phyloP scores from a whole-genome alignment of 2,888 invertebrate species.

The Apotomis betuletana region DNA sequence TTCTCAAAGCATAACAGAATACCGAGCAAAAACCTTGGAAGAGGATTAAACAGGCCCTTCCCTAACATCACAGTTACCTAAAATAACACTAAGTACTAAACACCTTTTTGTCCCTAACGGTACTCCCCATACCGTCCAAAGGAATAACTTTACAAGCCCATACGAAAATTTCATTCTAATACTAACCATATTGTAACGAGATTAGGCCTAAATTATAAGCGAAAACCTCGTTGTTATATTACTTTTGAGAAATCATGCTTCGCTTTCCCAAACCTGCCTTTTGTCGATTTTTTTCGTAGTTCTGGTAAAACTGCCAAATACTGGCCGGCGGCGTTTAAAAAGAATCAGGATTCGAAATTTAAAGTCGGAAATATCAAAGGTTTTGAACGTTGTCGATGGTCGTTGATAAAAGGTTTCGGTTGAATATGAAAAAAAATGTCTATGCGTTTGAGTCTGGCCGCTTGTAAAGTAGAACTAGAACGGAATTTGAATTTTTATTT shows the following conservation, averaged over 20 bases:
- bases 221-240: background rate
- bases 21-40: background rate
- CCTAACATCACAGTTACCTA: conserved; percentile 35
- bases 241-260: conserved; percentile 19
- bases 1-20: background rate
- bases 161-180: background rate
- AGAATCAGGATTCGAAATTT: conserved; percentile 39
- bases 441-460: conserved; percentile 38
- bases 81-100: conserved; percentile 36
- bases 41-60: conserved; percentile 18
- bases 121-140: conserved; percentile 8
- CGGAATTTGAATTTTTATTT: conserved; percentile 17
- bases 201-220: background rate
- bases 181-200: background rate
- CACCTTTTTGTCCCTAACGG: conserved; percentile 26
- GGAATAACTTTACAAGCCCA: background rate
- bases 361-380: conserved; percentile 41
- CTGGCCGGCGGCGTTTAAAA: conserved; percentile 37
- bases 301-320: conserved; percentile 30
- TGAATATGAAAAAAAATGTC: conserved; percentile 35
- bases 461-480: conserved; percentile 28
- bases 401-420: conserved; percentile 31
- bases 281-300: conserved; percentile 34
- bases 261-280: conserved; percentile 29
- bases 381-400: conserved; percentile 15